phyloP scores from a whole-genome alignment of 2,888 invertebrate species.

The Microctonus aethiopoides region DNA sequence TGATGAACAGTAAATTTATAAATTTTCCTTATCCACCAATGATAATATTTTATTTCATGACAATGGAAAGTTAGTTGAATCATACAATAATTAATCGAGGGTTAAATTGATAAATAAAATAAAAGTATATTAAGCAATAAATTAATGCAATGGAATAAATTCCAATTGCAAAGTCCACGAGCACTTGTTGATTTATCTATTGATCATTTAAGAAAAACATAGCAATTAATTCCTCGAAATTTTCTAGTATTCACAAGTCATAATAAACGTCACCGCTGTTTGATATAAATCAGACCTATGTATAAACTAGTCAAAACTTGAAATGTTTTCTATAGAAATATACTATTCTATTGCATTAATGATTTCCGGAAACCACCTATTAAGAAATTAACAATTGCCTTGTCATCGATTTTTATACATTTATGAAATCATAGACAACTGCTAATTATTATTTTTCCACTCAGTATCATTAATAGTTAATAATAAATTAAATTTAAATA shows the following conservation, averaged over 20 bases:
- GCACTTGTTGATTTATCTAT: background rate
- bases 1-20: background rate
- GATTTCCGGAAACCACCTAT: slow-evolving; percentile 12
- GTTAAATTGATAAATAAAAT: background rate
- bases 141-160: background rate
- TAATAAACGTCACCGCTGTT: background rate
- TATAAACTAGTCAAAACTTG: background rate
- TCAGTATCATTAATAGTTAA: background rate
- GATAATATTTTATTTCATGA: background rate
- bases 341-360: background rate
- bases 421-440: background rate
- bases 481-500: background rate
- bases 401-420: background rate
- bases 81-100: background rate
- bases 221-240: slow-evolving; percentile 11
- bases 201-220: background rate
- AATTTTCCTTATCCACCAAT: background rate
- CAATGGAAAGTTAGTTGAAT: background rate
- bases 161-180: slow-evolving; percentile 10
- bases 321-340: background rate
- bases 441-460: no score
- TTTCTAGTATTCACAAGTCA: background rate
- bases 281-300: background rate
- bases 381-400: background rate
- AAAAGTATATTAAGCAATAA: background rate